Percentiles rank a stretch among this genome's conserved stretches.
Conservation (phyloP, 2,888 invertebrate species). For the Drosophila rellima region DNA sequence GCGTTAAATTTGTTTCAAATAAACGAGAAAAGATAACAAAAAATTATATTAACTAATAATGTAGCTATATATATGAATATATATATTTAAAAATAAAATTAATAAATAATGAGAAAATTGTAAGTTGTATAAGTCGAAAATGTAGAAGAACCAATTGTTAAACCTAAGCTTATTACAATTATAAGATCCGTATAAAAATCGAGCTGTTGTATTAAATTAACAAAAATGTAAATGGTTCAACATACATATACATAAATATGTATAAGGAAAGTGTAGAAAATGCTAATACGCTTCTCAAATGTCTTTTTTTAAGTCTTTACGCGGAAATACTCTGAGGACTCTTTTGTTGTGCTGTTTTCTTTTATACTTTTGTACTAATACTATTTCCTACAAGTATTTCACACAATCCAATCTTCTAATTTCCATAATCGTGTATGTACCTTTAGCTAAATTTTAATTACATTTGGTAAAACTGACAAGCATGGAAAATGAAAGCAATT, state of each 20-base stretch:
- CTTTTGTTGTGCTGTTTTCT: constrained; percentile 62
- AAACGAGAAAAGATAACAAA: constrained; percentile 42
- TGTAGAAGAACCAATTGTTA: constrained; percentile 84
- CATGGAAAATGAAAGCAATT: constrained; percentile 67
- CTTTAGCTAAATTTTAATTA: constrained; percentile 61
- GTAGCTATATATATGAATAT: constrained; percentile 64
- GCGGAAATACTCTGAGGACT: constrained; percentile 22
- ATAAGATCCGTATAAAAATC: constrained; percentile 52
- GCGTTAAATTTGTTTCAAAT: constrained; percentile 73
- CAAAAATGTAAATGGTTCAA: constrained; percentile 65
- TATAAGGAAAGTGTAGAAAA: constrained; percentile 14
- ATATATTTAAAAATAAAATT: constrained; percentile 37
- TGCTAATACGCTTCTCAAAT: constrained; percentile 12
- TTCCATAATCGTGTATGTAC: constrained; percentile 55
- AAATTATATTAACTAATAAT: constrained; percentile 57
- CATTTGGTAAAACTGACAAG: constrained; percentile 52
- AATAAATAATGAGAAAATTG: constrained; percentile 37
- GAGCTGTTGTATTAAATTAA: constrained; percentile 78
- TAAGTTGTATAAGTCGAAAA: constrained; percentile 64
- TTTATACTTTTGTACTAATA: constrained; percentile 77
- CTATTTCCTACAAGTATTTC: constrained; percentile 40
- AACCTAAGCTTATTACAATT: constrained; percentile 66
- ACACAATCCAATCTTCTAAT: constrained; percentile 48
- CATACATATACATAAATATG: neutral
- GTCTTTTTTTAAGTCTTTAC: constrained; percentile 28